These are phyloP conservation scores for Scolanthus callimorphus DNA, from an alignment of 92 coral and sea anemone species.

Conservation along the genomic window DNA sequence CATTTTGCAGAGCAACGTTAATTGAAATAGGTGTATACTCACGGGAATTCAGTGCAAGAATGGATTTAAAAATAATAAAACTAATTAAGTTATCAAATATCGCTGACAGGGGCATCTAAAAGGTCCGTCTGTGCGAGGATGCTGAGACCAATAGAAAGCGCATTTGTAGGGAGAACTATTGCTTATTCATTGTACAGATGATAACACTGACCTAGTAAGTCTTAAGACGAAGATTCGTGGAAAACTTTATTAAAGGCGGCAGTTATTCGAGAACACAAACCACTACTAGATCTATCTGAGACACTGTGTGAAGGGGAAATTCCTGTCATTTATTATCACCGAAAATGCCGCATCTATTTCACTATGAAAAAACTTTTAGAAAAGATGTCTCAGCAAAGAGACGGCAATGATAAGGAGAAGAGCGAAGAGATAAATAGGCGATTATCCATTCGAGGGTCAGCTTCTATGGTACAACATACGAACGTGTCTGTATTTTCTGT, in stretches of 20 bases:
- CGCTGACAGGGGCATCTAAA: too few species aligned
- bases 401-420: conserved; percentile 8
- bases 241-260: conserved; percentile 43
- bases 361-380: conserved; percentile 52
- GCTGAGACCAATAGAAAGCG: conserved; percentile 29
- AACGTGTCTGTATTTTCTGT: conserved; percentile 44
- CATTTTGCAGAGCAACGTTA: too few species aligned
- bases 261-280: too few species aligned
- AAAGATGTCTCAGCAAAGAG: conserved; percentile 18
- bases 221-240: conserved; percentile 47
- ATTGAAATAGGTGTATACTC: too few species aligned
- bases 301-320: neutral
- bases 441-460: conserved; percentile 33
- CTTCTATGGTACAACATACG: conserved; percentile 28
- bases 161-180: too few species aligned
- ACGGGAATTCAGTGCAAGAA: too few species aligned
- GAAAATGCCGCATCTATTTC: conserved; percentile 42
- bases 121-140: conserved; percentile 12
- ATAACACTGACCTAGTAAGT: conserved; percentile 22
- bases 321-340: neutral
- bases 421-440: conserved; percentile 18
- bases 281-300: neutral
- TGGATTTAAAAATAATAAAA: neutral
- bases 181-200: conserved; percentile 42
- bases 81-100: neutral